A percentile compares a stretch with the other conserved stretches of the same genome.
These are phyloP conservation scores for Anastrepha ludens DNA, from an alignment of 1,140 invertebrate genomes.

Conservation along the genomic window DNA sequence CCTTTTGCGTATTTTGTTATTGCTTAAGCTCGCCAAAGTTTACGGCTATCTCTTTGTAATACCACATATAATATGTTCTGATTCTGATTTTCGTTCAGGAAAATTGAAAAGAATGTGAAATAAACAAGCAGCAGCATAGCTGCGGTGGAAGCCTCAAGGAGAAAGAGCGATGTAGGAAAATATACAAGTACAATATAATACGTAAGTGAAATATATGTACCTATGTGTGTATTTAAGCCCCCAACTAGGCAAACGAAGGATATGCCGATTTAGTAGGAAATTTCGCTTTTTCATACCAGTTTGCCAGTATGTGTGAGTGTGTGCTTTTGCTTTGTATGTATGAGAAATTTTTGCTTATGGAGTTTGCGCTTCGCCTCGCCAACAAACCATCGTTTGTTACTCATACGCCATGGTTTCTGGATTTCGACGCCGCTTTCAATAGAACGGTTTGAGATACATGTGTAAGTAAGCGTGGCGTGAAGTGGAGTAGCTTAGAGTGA, in stretches of 20 bases:
- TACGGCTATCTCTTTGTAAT: neutral
- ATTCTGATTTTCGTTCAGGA: neutral
- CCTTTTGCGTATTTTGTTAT: neutral
- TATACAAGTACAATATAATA: no score
- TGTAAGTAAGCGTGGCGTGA: neutral
- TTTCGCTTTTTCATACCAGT: neutral
- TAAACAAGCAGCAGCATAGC: neutral
- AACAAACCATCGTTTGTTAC: neutral
- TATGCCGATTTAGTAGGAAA: neutral
- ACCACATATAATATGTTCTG: neutral
- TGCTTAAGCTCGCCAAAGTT: neutral
- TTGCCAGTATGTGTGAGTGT: neutral
- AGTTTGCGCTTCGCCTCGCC: neutral
- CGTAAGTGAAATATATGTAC: neutral
- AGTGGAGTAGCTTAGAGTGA: neutral
- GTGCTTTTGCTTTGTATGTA: neutral
- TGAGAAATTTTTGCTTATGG: neutral
- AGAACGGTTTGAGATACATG: neutral
- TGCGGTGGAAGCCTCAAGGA: no score
- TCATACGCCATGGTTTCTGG: constrained; percentile 3
- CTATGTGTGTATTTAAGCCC: neutral
- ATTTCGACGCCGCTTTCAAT: no score
- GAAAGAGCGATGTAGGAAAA: neutral
- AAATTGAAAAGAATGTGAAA: constrained; percentile 43
- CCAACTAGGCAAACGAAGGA: neutral